Evolutionary conservation across 2,888 invertebrate genomes (phyloP), one percentile per base, ranked within the genome.

Genomic region (Prostheceraeus crozeri): DNA sequence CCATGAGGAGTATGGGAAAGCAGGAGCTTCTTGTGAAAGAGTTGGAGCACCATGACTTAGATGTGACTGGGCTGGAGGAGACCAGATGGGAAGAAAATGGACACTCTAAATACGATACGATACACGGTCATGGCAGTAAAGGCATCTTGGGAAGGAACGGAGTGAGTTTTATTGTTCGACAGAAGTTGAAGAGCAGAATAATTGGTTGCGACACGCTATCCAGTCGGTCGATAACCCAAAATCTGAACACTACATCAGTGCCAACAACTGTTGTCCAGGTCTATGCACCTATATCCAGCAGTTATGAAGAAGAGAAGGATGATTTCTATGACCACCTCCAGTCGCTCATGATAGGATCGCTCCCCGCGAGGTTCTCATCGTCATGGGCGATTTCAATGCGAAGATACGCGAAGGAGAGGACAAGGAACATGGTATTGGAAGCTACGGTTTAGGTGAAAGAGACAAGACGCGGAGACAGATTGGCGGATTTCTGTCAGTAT

Each of bases 361-460:
- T n/a, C n/a, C n/a, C n/a, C n/a, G n/a, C n/a, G 40, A 40, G 19
- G 19, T 40, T 40, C 23, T 16, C 40, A 40, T 40, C 40, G 19
- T 40, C 40, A 40, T 40, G 40, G 40, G 40, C 14, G 40, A 40
- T 40, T 40, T 40, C 40, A 40, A 40, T 40, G 40, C 40, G 16
- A 40, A 40, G 19, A 40, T 40, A 40, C 19, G n/a, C 14, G 40
- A 40, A 40, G 19, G 14, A 40, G 40, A 40, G 19, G 40, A 40
- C 40, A 40, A 23, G 19, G 40, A 40, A 16, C 14, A 23, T 40
- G 40, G 40, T 16, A n/a, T 40, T 8, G 40, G 40, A 23, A 40
- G 19, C 14, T 40, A 16, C 23, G 40, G 40, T 16, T 23, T 40
- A 16, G 40, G 40, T 16, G 19, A 16, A 16, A 40, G 40, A 40